These are phyloP conservation scores for Drosophila sproati DNA, from an alignment of 1,140 invertebrate genomes.

Conservation along the genomic window DNA sequence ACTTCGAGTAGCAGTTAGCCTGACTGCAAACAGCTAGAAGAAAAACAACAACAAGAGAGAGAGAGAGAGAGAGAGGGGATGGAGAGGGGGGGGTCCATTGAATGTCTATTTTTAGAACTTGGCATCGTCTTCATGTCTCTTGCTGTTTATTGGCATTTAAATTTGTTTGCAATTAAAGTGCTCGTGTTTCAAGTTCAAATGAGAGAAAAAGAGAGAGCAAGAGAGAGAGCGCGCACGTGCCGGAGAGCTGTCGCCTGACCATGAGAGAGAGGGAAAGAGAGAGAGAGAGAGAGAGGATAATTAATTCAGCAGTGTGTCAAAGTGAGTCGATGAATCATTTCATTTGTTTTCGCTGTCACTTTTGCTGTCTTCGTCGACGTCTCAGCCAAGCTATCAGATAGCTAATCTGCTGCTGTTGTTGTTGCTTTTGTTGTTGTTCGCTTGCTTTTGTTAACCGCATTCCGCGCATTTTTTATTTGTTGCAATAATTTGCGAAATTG, in stretches of 20 bases:
- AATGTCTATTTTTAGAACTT: conserved; percentile 26
- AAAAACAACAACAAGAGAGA: neutral
- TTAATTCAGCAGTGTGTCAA: conserved; percentile 75
- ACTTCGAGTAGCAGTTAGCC: neutral
- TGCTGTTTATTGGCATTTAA: conserved; percentile 63
- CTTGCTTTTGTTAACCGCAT: conserved; percentile 56
- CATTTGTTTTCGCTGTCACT: conserved; percentile 37
- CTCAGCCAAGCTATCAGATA: conserved; percentile 10
- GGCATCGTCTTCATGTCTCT: conserved; percentile 4
- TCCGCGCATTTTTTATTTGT: conserved; percentile 73
- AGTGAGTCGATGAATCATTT: conserved; percentile 59
- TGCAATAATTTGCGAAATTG: conserved; percentile 65
- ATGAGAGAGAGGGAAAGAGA: conserved; percentile 4
- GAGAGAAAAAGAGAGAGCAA: conserved; percentile 13
- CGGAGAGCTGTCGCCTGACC: neutral
- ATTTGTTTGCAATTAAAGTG: conserved; percentile 67
- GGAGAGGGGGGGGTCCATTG: neutral
- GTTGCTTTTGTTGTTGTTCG: conserved; percentile 9
- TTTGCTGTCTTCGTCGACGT: conserved; percentile 41
- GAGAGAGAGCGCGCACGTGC: neutral
- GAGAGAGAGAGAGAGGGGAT: neutral
- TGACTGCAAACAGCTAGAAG: neutral
- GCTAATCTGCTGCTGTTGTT: conserved; percentile 21
- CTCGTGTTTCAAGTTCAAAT: conserved; percentile 71
- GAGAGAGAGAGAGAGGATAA: conserved; percentile 23